A percentile compares a stretch with the other conserved stretches of the same genome.
Conservation (phyloP, 2,113 vertebrate genomes). For the Lycaon pictus region DNA sequence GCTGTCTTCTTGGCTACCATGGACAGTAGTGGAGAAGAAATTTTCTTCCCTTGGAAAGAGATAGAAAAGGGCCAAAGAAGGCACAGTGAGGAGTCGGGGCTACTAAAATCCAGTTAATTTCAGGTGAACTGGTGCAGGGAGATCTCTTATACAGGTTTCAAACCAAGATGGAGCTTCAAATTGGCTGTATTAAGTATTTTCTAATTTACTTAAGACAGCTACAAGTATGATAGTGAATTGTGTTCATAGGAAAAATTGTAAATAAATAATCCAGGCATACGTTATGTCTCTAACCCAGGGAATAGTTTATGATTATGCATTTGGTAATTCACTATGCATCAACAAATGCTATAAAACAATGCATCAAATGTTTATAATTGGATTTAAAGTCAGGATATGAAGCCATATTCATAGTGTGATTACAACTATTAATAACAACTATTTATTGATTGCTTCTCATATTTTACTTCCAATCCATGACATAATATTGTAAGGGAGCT, state of each 20-base stretch:
- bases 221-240: background rate
- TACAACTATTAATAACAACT: background rate
- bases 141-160: background rate
- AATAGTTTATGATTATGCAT: background rate
- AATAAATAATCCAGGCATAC: slow-evolving; percentile 21
- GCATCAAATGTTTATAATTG: background rate
- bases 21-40: background rate
- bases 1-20: background rate
- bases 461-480: background rate
- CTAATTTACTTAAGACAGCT: background rate
- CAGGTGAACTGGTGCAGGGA: background rate
- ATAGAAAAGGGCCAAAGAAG: background rate
- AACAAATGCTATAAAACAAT: slow-evolving; percentile 23
- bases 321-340: background rate
- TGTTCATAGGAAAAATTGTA: background rate
- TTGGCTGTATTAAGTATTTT: background rate
- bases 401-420: background rate
- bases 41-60: background rate
- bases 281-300: background rate
- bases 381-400: background rate
- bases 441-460: background rate
- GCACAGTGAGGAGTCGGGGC: background rate
- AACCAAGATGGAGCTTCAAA: background rate
- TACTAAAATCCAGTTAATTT: background rate
- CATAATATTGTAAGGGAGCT: background rate